These are phyloP conservation scores for Vidua chalybeata DNA, from an alignment of 2,113 vertebrate species.

Conservation along the genomic window DNA sequence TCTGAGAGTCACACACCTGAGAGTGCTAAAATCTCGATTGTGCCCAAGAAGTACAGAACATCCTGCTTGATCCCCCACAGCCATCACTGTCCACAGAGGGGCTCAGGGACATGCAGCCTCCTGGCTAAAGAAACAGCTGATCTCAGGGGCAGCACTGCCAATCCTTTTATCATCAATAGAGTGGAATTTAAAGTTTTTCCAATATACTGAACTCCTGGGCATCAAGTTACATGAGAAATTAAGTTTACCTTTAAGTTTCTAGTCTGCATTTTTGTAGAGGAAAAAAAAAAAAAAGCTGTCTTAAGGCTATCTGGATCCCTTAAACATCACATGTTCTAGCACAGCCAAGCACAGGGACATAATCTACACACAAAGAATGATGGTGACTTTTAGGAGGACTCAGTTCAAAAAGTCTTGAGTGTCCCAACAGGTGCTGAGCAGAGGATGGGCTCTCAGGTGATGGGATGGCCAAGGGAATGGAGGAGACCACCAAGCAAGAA, in stretches of 20 bases:
- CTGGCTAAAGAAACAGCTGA: not conserved
- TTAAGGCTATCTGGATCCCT: not conserved
- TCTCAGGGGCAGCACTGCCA: not conserved
- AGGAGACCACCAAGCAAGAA: not conserved
- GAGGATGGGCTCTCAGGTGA: not conserved
- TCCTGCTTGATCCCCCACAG: not conserved
- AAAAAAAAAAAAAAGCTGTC: not conserved
- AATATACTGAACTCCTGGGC: not conserved
- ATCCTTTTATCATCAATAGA: not conserved
- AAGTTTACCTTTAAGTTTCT: not conserved
- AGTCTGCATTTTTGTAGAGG: not conserved
- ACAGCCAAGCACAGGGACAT: not conserved
- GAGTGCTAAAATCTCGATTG: not conserved
- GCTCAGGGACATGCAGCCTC: accelerated
- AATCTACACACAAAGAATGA: not conserved
- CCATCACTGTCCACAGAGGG: not conserved
- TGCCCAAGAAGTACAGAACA: not conserved
- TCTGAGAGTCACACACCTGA: not conserved
- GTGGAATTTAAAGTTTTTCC: not conserved
- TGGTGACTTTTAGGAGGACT: not conserved
- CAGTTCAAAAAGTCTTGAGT: not conserved
- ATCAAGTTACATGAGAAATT: not conserved
- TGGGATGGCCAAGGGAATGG: no score
- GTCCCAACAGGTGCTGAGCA: not conserved
- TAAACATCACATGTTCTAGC: not conserved